Percentiles rank a stretch among this genome's conserved stretches.
Conservation (phyloP, 2,113 vertebrate genomes). For the Podarcis muralis region DNA sequence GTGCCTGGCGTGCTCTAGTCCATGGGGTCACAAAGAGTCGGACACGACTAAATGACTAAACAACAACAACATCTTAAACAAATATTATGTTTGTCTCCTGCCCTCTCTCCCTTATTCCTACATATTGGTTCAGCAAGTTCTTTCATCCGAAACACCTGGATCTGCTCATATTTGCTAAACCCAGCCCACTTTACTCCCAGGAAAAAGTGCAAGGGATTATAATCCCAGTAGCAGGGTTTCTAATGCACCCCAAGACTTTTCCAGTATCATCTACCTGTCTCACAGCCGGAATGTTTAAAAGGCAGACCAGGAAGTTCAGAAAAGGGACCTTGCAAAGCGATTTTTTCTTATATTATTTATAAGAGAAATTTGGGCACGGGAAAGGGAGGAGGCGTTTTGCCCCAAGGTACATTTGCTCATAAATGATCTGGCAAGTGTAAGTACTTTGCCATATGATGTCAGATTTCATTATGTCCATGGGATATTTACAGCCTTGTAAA, state of each 20-base stretch:
- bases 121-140: constrained; percentile 28
- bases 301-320: constrained; percentile 50
- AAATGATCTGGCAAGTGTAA: constrained; percentile 69
- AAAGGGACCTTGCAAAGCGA: constrained; percentile 56
- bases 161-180: neutral
- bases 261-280: constrained; percentile 31
- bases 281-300: constrained; percentile 68
- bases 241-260: constrained; percentile 53
- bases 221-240: constrained; percentile 37
- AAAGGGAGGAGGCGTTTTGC: constrained; percentile 64
- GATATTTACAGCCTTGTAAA: constrained; percentile 76
- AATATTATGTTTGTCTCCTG: too few relatives aligned
- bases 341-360: constrained; percentile 69
- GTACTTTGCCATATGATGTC: constrained; percentile 75
- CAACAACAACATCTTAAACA: too few relatives aligned
- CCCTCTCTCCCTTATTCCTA: neutral
- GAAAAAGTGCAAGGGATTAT: neutral
- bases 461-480: constrained; percentile 75
- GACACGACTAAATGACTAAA: too few relatives aligned
- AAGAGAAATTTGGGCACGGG: constrained; percentile 52
- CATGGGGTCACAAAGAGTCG: too few relatives aligned
- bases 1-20: too few relatives aligned
- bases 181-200: neutral
- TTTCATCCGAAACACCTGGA: constrained; percentile 29
- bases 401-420: constrained; percentile 69